Evolutionary conservation across 1,140 invertebrate species (phyloP).

Genomic region (Drosophila bifasciata): DNA sequence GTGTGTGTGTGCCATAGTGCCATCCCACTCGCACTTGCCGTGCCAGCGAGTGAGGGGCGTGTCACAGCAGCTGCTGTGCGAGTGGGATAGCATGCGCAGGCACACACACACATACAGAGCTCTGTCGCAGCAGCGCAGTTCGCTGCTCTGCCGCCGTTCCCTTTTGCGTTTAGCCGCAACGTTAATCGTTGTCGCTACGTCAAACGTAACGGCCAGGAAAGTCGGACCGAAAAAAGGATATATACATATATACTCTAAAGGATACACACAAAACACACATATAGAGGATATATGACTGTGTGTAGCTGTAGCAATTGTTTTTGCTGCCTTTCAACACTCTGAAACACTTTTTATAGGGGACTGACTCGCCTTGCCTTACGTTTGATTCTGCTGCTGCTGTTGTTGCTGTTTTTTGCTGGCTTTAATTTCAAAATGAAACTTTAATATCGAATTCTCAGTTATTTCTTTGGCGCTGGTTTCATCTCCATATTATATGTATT

Average conservation of each 20-base stretch:
- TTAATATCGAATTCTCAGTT: slow-evolving; percentile 22
- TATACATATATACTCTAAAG: too few relatives aligned
- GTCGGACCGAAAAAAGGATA: not conserved
- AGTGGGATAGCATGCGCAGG: slow-evolving; percentile 11
- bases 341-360: slow-evolving; percentile 3
- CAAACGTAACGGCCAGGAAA: slow-evolving; percentile 17
- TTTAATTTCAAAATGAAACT: slow-evolving; percentile 32
- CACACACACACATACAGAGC: not conserved
- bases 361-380: too few relatives aligned
- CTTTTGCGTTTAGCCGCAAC: slow-evolving; percentile 33
- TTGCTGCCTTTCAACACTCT: slow-evolving; percentile 2
- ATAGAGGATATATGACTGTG: too few relatives aligned
- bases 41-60: slow-evolving; percentile 32
- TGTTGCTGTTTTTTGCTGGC: slow-evolving; percentile 8
- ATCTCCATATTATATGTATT: too few relatives aligned
- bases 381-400: not conserved
- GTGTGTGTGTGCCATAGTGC: not conserved
- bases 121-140: slow-evolving; percentile 13
- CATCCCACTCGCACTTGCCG: slow-evolving; percentile 13
- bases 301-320: slow-evolving; percentile 3
- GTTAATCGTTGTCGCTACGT: slow-evolving; percentile 31
- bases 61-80: slow-evolving; percentile 11
- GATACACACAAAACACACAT: too few relatives aligned
- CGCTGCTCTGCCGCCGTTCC: slow-evolving; percentile 2
- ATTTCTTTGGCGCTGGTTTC: not conserved